Conservation (phyloP, 1,140 invertebrate species). For the Drosophila auraria region DNA sequence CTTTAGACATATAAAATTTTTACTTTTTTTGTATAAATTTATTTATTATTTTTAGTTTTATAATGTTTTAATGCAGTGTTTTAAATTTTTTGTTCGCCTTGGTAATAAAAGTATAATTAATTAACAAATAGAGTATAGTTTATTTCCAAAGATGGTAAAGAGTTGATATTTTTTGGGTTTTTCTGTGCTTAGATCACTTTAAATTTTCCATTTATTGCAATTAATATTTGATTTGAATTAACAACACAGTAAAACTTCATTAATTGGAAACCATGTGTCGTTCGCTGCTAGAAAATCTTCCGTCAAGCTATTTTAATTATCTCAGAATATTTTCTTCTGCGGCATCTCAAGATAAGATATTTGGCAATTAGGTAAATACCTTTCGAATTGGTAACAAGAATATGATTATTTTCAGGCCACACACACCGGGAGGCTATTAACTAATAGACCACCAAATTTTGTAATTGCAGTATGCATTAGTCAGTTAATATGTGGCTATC, state of each 20-base stretch:
- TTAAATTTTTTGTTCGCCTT: not conserved
- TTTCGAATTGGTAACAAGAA: not conserved
- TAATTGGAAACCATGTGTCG: too few species aligned
- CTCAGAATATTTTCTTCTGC: not conserved
- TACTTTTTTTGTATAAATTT: not conserved
- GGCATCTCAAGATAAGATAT: slow-evolving; percentile 37
- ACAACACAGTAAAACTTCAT: too few species aligned
- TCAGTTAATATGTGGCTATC: slow-evolving; percentile 48
- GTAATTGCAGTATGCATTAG: slow-evolving; percentile 55
- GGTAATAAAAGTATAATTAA: too few species aligned
- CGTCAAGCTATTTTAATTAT: not conserved
- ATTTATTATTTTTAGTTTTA: not conserved
- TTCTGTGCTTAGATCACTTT: too few species aligned
- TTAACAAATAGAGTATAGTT: too few species aligned
- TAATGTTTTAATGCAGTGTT: not conserved
- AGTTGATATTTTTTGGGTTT: too few species aligned
- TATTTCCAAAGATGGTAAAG: too few species aligned
- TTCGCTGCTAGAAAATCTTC: too few species aligned
- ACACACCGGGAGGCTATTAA: slow-evolving; percentile 26
- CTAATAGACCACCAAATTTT: slow-evolving; percentile 42
- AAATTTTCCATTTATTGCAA: too few species aligned
- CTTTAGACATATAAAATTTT: fast-evolving
- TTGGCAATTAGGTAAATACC: slow-evolving; percentile 16
- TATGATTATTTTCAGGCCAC: slow-evolving; percentile 1
- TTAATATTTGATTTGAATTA: too few species aligned